Conservation (phyloP, 1,140 invertebrate species). For the Streblospio benedicti region DNA sequence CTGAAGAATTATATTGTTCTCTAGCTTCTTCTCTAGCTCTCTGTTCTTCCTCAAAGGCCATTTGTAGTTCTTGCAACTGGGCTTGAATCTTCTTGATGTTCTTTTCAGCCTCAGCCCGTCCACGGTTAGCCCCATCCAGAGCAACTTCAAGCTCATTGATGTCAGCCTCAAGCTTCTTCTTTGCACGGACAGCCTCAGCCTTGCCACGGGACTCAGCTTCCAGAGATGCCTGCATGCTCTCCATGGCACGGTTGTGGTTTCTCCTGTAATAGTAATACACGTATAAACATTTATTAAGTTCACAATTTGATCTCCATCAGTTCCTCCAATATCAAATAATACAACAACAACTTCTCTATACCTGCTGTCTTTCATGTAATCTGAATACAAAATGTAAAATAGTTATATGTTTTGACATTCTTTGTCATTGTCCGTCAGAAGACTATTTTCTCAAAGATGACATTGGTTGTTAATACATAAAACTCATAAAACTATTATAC, state of each 20-base stretch:
- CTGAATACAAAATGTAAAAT: too few species aligned
- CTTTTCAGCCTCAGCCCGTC: slow-evolving; percentile 96
- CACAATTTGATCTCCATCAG: too few species aligned
- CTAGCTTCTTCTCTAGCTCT: slow-evolving; percentile 78
- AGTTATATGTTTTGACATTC: too few species aligned
- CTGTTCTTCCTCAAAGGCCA: slow-evolving; percentile 52
- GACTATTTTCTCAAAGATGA: too few species aligned
- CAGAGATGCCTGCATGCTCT: slow-evolving; percentile 97
- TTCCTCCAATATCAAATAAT: too few species aligned
- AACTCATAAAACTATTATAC: too few species aligned
- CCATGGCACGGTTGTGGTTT: slow-evolving; percentile 96
- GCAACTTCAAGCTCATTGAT: slow-evolving; percentile 99
- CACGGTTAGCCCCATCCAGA: slow-evolving; percentile 63
- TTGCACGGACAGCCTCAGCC: slow-evolving; percentile 96
- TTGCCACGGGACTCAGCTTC: slow-evolving; percentile 99
- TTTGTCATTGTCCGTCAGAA: too few species aligned
- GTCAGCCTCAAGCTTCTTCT: slow-evolving; percentile 99
- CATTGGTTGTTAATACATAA: too few species aligned
- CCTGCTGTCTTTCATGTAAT: too few species aligned
- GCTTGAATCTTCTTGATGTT: slow-evolving; percentile 95
- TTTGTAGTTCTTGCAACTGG: slow-evolving; percentile 65
- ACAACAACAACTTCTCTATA: too few species aligned
- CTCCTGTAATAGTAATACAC: slow-evolving; percentile 71
- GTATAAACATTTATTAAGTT: too few species aligned
- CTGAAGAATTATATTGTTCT: slow-evolving; percentile 90